Evolutionary conservation across 2,888 invertebrate genomes (phyloP), one percentile per base, ranked within the genome.

Genomic region (Chalcosyrphus nemorum): DNA sequence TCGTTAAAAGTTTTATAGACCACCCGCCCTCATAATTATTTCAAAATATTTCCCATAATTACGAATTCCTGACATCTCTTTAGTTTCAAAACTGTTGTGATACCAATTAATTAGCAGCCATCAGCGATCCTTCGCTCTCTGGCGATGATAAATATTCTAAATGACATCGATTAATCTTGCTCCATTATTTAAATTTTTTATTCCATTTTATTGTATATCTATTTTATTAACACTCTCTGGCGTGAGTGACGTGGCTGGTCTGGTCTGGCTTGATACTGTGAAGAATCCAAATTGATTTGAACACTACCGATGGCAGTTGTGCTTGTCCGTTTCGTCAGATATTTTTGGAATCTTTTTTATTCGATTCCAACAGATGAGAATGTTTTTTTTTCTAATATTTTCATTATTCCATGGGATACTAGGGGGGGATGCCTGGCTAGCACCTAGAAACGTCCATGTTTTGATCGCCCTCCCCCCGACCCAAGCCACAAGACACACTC

Each of bases 221-320:
- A 75, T 59, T 50, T 71, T 71, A 65, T 77, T 81, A 59, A 81
- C 61, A 59, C 72, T 47, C 24, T 11, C 15, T 77, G 81, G 71
- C 81, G 66, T 66, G 77, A 72, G 47, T 72, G 66, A n/a, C n/a
- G 76, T 70, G 76, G 41, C 45, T 71, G 70, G 57, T 71, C 81
- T 50, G 47, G 59, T n/a, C 61, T 72, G 61, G 72, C 71, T 56
- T 54, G 63, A 66, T 66, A 74, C 65, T 45, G 35, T 65, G 57
- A 70, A 57, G 70, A 54, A 76, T 81, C 75, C 52, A 75, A 81
- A 76, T 74, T 75, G 84, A 80, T 84, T 75, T 80, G 65, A 84
- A 80, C 80, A 80, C 61, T 70, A 75, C 63, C 54, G 81, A 71
- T 81, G 71, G 81, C 85, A 85, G 85, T 85, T 85, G 85, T 81